Conservation (phyloP, 2,888 invertebrate genomes). For the Chloroclysta siterata region DNA sequence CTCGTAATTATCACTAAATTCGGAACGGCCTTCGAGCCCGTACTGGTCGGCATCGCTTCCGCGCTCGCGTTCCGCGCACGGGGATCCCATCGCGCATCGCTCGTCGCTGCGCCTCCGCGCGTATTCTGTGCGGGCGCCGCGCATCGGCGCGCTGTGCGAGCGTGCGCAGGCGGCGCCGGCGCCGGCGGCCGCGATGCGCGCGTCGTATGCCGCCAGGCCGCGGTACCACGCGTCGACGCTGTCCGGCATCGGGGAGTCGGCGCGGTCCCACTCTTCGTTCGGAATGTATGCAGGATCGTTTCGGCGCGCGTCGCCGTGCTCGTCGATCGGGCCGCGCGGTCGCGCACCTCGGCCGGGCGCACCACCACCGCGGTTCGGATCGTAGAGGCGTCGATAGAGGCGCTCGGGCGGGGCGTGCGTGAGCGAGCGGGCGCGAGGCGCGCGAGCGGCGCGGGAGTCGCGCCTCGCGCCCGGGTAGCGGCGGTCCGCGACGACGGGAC, state of each 20-base stretch:
- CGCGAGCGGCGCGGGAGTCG: constrained; percentile 14
- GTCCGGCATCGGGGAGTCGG: constrained; percentile 37
- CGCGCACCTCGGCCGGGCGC: constrained; percentile 31
- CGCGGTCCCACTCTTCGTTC: constrained; percentile 12
- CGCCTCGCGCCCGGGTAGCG: constrained; percentile 1
- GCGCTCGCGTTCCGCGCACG: constrained; percentile 20
- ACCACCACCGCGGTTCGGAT: constrained; percentile 45
- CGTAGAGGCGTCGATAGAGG: constrained; percentile 12
- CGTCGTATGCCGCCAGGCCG: constrained; percentile 47
- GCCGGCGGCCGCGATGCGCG: neutral
- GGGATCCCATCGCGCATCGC: constrained; percentile 16
- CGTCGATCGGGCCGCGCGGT: constrained; percentile 52
- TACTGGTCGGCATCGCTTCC: constrained; percentile 27
- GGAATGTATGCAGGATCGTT: constrained; percentile 3
- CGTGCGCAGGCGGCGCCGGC: neutral
- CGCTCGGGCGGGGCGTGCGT: constrained; percentile 27
- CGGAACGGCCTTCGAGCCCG: constrained; percentile 37
- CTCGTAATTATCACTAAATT: constrained; percentile 43
- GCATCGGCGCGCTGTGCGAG: constrained; percentile 23
- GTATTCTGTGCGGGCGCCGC: neutral
- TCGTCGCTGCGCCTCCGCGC: constrained; percentile 7
- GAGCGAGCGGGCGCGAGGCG: constrained; percentile 17
- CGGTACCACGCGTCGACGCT: constrained; percentile 57
- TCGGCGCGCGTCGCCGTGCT: constrained; percentile 4
- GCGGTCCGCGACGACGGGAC: no score